Conservation (phyloP, 2,888 invertebrate genomes). For the Sarcophaga rosellei region DNA sequence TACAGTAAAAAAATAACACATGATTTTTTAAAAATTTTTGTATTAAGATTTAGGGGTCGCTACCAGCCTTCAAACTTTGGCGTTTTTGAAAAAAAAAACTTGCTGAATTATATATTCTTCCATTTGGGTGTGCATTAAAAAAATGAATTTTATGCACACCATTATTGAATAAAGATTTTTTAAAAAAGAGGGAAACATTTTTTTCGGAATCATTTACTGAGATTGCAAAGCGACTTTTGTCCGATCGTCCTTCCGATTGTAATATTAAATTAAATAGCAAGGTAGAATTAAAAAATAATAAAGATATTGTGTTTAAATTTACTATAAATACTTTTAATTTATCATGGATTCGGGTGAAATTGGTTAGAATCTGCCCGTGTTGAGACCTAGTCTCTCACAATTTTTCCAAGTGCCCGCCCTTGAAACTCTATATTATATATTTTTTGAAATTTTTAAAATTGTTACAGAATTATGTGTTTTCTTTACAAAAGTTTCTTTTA, state of each 20-base stretch:
- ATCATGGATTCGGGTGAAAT: conserved; percentile 5
- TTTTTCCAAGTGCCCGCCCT: not conserved
- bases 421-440: not conserved
- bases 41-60: too few relatives aligned
- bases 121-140: conserved; percentile 7
- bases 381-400: conserved; percentile 1
- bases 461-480: not conserved
- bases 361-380: conserved; percentile 4
- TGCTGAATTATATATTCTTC: too few relatives aligned
- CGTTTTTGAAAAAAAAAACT: too few relatives aligned
- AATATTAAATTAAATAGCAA: conserved; percentile 8
- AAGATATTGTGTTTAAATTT: conserved; percentile 14
- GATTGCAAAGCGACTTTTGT: too few relatives aligned
- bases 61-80: too few relatives aligned
- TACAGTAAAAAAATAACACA: too few relatives aligned
- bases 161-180: conserved; percentile 10
- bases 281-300: conserved; percentile 4
- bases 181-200: not conserved
- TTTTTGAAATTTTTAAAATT: too few relatives aligned
- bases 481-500: not conserved
- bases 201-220: not conserved
- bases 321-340: conserved; percentile 5
- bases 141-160: conserved; percentile 9
- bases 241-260: not conserved
- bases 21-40: too few relatives aligned